Evolutionary conservation across 2,113 vertebrate genomes (phyloP).

Genomic region (Salvator merianae): DNA sequence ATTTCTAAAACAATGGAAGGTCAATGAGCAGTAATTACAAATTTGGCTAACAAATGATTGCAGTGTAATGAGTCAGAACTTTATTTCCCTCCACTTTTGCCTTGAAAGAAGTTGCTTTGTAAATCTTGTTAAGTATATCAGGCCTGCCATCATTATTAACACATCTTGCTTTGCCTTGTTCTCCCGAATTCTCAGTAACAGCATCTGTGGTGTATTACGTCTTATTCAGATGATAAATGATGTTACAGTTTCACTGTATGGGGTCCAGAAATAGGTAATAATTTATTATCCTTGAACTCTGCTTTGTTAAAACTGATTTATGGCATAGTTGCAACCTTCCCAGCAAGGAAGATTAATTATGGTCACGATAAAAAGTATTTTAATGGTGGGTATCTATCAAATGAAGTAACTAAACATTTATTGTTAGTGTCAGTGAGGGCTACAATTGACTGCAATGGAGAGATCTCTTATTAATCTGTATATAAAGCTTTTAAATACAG

Average conservation of each 20-base stretch:
- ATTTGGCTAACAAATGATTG: neutral
- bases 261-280: slow-evolving; percentile 11
- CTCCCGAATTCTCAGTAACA: neutral
- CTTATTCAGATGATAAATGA: slow-evolving; percentile 24
- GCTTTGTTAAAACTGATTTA: slow-evolving; percentile 27
- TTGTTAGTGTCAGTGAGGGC: neutral
- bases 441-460: neutral
- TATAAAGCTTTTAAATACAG: neutral
- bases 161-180: neutral
- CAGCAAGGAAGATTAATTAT: slow-evolving; percentile 28
- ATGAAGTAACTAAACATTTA: neutral
- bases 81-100: neutral
- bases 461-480: neutral
- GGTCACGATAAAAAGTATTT: slow-evolving; percentile 2
- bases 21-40: neutral
- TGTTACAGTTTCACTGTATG: slow-evolving; percentile 29
- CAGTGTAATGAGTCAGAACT: neutral
- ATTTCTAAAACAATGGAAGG: neutral
- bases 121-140: neutral
- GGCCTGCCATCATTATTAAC: slow-evolving; percentile 30
- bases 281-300: slow-evolving; percentile 36
- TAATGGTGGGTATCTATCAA: slow-evolving; percentile 19
- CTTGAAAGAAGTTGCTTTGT: neutral
- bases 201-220: neutral
- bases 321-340: slow-evolving; percentile 1